These are phyloP conservation scores for Rhorus exstirpatorius DNA, from an alignment of 2,888 invertebrate species.

Conservation along the genomic window DNA sequence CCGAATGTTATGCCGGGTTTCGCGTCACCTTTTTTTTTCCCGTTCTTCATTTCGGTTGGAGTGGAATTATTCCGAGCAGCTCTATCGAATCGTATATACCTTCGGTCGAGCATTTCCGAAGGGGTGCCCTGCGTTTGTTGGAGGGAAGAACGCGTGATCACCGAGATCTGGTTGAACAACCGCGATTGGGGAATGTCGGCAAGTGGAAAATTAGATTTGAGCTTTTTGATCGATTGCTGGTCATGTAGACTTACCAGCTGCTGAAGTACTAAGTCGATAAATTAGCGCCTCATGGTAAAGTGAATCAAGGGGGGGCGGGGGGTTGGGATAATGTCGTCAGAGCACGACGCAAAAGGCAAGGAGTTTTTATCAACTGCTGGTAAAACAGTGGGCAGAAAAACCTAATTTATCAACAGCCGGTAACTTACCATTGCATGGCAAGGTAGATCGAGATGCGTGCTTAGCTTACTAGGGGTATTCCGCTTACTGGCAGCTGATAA, in stretches of 20 bases:
- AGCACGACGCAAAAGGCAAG: too few species aligned
- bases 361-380: not conserved
- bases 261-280: too few species aligned
- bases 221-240: not conserved
- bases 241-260: too few species aligned
- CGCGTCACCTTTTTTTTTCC: not conserved
- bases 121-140: not conserved
- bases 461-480: not conserved
- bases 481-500: not conserved
- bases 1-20: constrained; percentile 18
- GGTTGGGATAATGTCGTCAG: too few species aligned
- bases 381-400: not conserved
- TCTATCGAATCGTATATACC: constrained; percentile 9
- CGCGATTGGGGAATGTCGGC: not conserved
- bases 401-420: not conserved
- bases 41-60: not conserved
- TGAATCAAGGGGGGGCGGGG: too few species aligned
- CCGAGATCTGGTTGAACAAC: not conserved
- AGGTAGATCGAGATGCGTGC: not conserved
- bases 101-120: constrained; percentile 26
- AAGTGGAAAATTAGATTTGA: not conserved
- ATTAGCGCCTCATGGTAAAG: too few species aligned
- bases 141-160: constrained; percentile 3
- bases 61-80: not conserved
- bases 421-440: constrained; percentile 9